A percentile compares a stretch with the other conserved stretches of the same genome.
Conservation (phyloP, 2,888 invertebrate genomes). For the Eudasyphora cyanicolor region DNA sequence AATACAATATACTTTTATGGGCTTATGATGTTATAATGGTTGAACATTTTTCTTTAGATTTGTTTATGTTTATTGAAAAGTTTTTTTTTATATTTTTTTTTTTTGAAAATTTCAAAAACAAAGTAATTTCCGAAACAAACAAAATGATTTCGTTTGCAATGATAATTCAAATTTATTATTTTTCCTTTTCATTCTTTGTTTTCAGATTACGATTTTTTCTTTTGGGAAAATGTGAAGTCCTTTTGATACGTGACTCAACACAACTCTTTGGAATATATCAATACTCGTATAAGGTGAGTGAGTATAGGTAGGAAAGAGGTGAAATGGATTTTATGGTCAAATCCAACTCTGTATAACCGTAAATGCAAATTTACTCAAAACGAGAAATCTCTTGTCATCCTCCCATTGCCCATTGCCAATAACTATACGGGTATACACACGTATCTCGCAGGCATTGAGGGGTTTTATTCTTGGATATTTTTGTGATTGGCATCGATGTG, state of each 20-base stretch:
- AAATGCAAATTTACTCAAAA: too few relatives aligned
- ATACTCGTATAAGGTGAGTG: neutral
- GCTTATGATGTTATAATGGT: neutral
- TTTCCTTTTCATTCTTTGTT: neutral
- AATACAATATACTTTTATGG: neutral
- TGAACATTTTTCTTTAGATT: neutral
- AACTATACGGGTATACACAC: too few relatives aligned
- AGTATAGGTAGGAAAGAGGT: too few relatives aligned
- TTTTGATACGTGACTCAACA: neutral
- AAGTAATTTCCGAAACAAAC: neutral
- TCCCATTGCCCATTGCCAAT: too few relatives aligned
- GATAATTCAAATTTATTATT: neutral
- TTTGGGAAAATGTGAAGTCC: neutral
- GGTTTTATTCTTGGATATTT: too few relatives aligned
- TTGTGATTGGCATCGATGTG: neutral
- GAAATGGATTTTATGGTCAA: too few relatives aligned
- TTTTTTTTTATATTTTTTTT: neutral
- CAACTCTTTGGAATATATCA: neutral
- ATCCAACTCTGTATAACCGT: too few relatives aligned
- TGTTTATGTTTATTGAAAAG: neutral
- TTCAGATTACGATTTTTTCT: neutral
- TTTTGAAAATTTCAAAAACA: neutral
- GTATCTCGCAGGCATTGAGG: too few relatives aligned
- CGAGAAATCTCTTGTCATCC: too few relatives aligned
- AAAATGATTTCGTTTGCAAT: neutral